Evolutionary conservation across 2,888 invertebrate species (phyloP), one percentile per base, ranked within the genome.

Genomic region (Mimachlamys varia): DNA sequence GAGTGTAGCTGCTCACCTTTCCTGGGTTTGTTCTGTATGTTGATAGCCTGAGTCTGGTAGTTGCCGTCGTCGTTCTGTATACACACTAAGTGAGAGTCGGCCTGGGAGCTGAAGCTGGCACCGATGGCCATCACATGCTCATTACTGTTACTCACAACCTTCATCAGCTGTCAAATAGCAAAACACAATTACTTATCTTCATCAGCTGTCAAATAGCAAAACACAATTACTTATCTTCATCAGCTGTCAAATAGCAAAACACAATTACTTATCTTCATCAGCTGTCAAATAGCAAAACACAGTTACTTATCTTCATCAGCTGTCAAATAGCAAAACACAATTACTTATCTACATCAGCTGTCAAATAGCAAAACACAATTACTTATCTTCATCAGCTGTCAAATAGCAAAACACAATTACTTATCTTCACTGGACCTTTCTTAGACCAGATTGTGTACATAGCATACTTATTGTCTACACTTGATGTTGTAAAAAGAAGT

Each of bases 61-160:
- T 96, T 97, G 89, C 97, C 97, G 94, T 98, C 98, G 88, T 97
- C 97, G 96, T 98, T 98, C 96, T 99, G 98, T 95, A 98, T 98
- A 96, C 98, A 98, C 37, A 98, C 98, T 92, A 99, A 97, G 97
- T 98, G 98, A 0, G 98, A 98, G 96, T 99, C 98, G 1, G 98
- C 98, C 90, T 97, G 97, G 44, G 97, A 97, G 91, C 98, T 98
- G 95, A 98, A 98, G 96, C 98, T 98, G 0, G 98, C 98, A 0
- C 98, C 98, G 95, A 98, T 98, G 0, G 98, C 98, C 95, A 99
- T 97, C 91, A 98, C 98, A 95, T 98, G 98, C 95, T 98, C 98
- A 91, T 96, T 96, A 33, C 98, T 98, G 97, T 98, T 98, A 93
- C 98, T 98, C 89, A 98, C 97, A 0, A 98, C 98, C 96, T 98